A percentile compares a stretch with the other conserved stretches of the same genome.
Evolutionary conservation across 2,888 invertebrate genomes (phyloP).

Genomic region (Orchesella flavescens): DNA sequence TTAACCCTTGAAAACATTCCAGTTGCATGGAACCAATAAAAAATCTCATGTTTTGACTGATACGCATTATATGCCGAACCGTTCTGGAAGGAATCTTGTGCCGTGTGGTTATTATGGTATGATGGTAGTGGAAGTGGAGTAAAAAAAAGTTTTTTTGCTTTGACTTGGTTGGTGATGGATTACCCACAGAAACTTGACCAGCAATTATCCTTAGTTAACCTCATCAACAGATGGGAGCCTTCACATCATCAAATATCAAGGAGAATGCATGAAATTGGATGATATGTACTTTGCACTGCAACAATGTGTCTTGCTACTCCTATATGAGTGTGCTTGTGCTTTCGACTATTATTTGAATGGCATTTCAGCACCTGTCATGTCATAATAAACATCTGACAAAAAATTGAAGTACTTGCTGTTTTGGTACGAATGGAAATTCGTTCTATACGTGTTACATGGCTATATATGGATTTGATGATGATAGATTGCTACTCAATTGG

Average conservation of each 20-base stretch:
- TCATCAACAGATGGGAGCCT: conserved; percentile 59
- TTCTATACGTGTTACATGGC: not conserved
- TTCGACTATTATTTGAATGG: not conserved
- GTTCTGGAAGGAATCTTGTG: not conserved
- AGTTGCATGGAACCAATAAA: conserved; percentile 18
- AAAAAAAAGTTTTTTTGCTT: conserved; percentile 14
- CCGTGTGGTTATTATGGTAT: not conserved
- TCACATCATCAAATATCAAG: conserved; percentile 21
- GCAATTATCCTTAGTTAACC: conserved; percentile 61
- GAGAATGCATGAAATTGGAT: not conserved
- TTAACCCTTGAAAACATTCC: too few relatives aligned
- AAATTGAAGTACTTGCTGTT: conserved; percentile 22
- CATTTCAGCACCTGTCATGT: conserved; percentile 57
- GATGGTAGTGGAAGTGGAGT: not conserved
- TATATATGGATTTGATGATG: not conserved
- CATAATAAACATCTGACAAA: conserved; percentile 55
- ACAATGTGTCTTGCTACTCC: not conserved
- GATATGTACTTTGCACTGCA: too few relatives aligned
- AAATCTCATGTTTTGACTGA: conserved; percentile 50
- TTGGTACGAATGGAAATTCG: not conserved
- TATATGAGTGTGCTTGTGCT: not conserved
- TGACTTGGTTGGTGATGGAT: conserved; percentile 52
- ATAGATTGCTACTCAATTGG: not conserved
- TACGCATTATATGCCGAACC: not conserved
- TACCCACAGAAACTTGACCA: conserved; percentile 52